Evolutionary conservation across 2,888 invertebrate species (phyloP).

Genomic region (Cheilosia soror): DNA sequence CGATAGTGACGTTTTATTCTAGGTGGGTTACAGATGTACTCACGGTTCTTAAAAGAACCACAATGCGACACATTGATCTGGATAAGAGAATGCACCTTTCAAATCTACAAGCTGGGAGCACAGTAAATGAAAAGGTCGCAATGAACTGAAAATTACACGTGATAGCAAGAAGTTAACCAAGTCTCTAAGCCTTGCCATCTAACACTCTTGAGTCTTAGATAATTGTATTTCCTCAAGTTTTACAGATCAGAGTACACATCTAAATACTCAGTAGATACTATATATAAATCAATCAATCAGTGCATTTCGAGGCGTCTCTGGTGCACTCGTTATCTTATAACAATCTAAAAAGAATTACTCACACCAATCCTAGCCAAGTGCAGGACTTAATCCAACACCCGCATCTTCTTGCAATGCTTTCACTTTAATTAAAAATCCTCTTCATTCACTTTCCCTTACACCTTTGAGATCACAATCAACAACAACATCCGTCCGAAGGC

Average conservation of each 20-base stretch:
- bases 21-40: no score
- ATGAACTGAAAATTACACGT: no score
- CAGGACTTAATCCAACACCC: conserved; percentile 18
- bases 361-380: background rate
- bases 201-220: background rate
- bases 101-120: no score
- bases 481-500: conserved; percentile 68
- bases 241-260: background rate
- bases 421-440: conserved; percentile 74
- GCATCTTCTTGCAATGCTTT: conserved; percentile 49
- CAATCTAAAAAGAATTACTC: background rate
- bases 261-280: background rate
- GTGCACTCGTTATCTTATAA: background rate
- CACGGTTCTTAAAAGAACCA: no score
- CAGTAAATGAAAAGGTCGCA: no score
- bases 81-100: no score
- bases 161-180: no score
- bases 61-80: no score
- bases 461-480: conserved; percentile 73
- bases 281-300: conserved; percentile 8
- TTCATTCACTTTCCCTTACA: conserved; percentile 65
- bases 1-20: no score
- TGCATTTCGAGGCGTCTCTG: background rate
- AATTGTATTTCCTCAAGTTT: background rate
- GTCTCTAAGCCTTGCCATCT: no score